A percentile compares a stretch with the other conserved stretches of the same genome.
These are phyloP conservation scores for Sylvia borin DNA, from an alignment of 2,797 vertebrate genomes.

Conservation along the genomic window DNA sequence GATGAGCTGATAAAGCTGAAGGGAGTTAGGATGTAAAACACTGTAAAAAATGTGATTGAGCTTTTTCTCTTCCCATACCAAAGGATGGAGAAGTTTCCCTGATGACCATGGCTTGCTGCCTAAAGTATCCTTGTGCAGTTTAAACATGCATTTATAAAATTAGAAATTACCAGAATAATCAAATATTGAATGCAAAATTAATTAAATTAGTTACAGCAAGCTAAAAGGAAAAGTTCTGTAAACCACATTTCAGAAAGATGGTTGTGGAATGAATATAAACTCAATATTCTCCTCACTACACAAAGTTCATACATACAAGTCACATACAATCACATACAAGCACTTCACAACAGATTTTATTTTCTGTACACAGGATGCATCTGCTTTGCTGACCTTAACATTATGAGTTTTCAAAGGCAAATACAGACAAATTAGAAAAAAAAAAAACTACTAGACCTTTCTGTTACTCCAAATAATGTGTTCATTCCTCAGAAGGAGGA, in stretches of 20 bases:
- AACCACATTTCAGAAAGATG: neutral
- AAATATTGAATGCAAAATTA: neutral
- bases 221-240: neutral
- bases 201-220: neutral
- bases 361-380: slow-evolving; percentile 20
- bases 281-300: neutral
- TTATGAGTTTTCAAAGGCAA: neutral
- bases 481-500: neutral
- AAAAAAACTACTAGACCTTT: neutral
- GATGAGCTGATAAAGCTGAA: neutral
- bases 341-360: slow-evolving; percentile 46
- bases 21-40: neutral
- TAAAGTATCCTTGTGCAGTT: neutral
- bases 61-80: neutral
- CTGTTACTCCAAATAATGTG: neutral
- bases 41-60: neutral
- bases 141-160: neutral
- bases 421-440: neutral
- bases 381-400: slow-evolving; percentile 12
- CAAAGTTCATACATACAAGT: neutral
- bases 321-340: neutral
- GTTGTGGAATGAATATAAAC: neutral
- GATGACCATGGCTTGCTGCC: neutral
- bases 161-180: neutral
- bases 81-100: neutral